phyloP scores from a whole-genome alignment of 2,888 invertebrate species.

The Cephus runcator region DNA sequence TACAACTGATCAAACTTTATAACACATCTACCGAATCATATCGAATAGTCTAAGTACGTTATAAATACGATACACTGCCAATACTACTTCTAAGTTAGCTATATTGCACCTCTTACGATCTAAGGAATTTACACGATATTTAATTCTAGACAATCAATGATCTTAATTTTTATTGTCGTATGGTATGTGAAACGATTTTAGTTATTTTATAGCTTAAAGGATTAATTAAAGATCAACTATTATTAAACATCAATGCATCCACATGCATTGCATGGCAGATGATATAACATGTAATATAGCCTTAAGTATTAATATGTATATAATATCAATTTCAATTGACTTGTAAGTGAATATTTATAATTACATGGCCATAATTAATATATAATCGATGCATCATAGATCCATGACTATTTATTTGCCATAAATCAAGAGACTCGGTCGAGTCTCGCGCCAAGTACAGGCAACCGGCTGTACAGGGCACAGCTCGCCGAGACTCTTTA shows the following conservation, averaged over 20 bases:
- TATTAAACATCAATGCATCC: background rate
- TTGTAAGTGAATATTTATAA: conserved; percentile 17
- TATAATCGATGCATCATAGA: conserved; percentile 16
- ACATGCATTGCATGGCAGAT: background rate
- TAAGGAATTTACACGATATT: conserved; percentile 16
- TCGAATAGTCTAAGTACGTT: conserved; percentile 2
- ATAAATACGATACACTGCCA: conserved; percentile 22
- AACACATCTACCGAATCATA: background rate
- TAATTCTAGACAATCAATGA: background rate
- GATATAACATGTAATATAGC: background rate
- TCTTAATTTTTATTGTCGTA: background rate
- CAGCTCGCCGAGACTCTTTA: no score
- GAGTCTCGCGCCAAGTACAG: no score
- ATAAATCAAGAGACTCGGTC: no score
- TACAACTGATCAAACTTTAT: conserved; percentile 5
- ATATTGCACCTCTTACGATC: conserved; percentile 23
- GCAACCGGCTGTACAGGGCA: no score
- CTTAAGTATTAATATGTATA: conserved; percentile 16
- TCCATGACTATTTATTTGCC: conserved; percentile 1
- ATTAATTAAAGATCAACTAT: background rate
- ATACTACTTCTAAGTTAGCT: conserved; percentile 22
- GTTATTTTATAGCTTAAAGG: background rate
- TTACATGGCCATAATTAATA: conserved; percentile 22
- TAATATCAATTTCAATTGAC: conserved; percentile 6
- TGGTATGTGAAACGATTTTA: background rate